Conservation (phyloP, 2,888 invertebrate genomes). For the Drosophila multiciliata region DNA sequence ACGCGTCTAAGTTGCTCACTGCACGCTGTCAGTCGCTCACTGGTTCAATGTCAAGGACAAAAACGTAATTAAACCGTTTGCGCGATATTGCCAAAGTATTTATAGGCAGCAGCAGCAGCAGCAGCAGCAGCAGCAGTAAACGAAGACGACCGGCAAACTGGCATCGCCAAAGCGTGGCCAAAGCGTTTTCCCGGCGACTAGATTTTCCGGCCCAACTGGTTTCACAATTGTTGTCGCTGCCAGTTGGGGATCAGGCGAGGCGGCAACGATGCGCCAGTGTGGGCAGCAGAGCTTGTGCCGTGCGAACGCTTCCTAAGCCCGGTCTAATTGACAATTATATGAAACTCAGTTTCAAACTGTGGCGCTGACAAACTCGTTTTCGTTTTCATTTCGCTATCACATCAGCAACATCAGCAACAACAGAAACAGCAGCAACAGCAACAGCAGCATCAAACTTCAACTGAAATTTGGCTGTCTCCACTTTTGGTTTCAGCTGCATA, state of each 20-base stretch:
- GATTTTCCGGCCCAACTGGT: conserved; percentile 77
- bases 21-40: conserved; percentile 36
- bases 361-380: conserved; percentile 57
- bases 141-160: conserved; percentile 61
- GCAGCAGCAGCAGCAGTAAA: conserved; percentile 42
- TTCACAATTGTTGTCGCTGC: conserved; percentile 50
- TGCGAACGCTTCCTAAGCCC: conserved; percentile 65
- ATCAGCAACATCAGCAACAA: conserved; percentile 4
- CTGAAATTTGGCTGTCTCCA: conserved; percentile 55
- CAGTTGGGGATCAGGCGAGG: conserved; percentile 34
- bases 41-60: conserved; percentile 84
- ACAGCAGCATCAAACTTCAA: conserved; percentile 1
- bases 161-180: conserved; percentile 17
- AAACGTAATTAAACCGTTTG: conserved; percentile 82
- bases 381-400: conserved; percentile 37
- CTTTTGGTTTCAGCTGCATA: conserved; percentile 71
- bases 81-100: conserved; percentile 79
- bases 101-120: conserved; percentile 50
- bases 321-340: conserved; percentile 72
- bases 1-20: conserved; percentile 49
- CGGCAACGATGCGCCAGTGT: conserved; percentile 44
- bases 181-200: conserved; percentile 74
- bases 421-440: conserved; percentile 7
- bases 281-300: conserved; percentile 17
- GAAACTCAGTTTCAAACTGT: conserved; percentile 36